Conservation (phyloP, 2,113 vertebrate genomes). For the Eleginops maclovinus region DNA sequence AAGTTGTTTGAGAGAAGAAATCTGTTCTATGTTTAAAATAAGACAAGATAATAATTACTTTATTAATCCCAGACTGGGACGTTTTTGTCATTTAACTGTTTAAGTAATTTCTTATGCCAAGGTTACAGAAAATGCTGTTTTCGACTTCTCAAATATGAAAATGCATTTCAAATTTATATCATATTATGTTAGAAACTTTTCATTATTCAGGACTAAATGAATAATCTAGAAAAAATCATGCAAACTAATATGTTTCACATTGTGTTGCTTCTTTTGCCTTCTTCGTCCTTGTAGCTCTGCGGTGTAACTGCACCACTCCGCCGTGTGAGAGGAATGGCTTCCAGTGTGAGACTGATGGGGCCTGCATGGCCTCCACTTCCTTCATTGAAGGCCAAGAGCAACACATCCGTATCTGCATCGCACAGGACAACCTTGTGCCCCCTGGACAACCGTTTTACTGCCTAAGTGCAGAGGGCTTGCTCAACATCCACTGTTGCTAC, state of each 20-base stretch:
- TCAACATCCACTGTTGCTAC: conserved; percentile 96
- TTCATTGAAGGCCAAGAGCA: conserved; percentile 88
- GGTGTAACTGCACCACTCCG: conserved; percentile 88
- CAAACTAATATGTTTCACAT: neutral
- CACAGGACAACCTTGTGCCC: conserved; percentile 87
- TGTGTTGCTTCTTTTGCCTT: neutral
- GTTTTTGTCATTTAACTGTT: too few relatives aligned
- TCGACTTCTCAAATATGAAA: too few relatives aligned
- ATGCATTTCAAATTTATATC: too few relatives aligned
- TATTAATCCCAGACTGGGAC: too few relatives aligned
- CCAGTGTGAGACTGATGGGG: conserved; percentile 93
- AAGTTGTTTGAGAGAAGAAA: too few relatives aligned
- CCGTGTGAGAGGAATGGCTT: conserved; percentile 89
- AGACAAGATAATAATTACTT: too few relatives aligned
- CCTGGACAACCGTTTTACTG: conserved; percentile 94
- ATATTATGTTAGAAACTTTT: too few relatives aligned
- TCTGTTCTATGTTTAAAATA: too few relatives aligned
- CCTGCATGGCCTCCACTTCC: conserved; percentile 94
- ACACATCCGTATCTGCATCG: conserved; percentile 91
- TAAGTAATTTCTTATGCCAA: too few relatives aligned
- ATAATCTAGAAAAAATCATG: too few relatives aligned
- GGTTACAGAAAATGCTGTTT: too few relatives aligned
- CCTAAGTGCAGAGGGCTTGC: conserved; percentile 90
- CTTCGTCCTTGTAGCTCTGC: conserved; percentile 83
- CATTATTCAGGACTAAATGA: too few relatives aligned